Evolutionary conservation across 2,113 vertebrate genomes (phyloP).

Genomic region (Pteronura brasiliensis): DNA sequence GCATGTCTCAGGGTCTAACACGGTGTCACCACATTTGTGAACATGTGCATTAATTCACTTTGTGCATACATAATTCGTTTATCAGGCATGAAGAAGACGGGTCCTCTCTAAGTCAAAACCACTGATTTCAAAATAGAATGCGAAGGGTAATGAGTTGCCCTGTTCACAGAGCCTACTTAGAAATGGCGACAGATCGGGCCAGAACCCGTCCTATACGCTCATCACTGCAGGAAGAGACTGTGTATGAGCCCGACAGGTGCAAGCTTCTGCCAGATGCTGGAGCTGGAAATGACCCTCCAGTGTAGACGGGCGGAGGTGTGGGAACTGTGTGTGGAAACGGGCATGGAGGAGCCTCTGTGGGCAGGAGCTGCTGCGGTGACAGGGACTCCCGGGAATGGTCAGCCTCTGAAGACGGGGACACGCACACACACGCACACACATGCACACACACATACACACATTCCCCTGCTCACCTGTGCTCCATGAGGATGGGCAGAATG

Average conservation of each 20-base stretch:
- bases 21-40: too few relatives aligned
- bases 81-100: too few relatives aligned
- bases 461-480: too few relatives aligned
- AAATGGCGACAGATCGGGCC: background rate
- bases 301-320: rapidly evolving
- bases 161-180: background rate
- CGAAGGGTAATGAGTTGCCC: background rate
- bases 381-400: rapidly evolving
- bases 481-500: background rate
- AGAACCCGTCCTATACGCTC: background rate
- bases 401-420: background rate
- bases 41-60: background rate
- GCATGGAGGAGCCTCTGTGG: too few relatives aligned
- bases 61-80: background rate
- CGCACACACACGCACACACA: too few relatives aligned
- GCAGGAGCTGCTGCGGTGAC: background rate
- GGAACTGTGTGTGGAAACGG: background rate
- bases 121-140: background rate
- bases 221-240: background rate
- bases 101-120: background rate
- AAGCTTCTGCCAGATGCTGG: background rate
- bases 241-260: background rate
- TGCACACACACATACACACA: background rate
- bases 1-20: background rate
- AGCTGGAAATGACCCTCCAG: rapidly evolving